phyloP scores from a whole-genome alignment of 2,113 vertebrate genomes.

The Datnioides undecimradiatus region DNA sequence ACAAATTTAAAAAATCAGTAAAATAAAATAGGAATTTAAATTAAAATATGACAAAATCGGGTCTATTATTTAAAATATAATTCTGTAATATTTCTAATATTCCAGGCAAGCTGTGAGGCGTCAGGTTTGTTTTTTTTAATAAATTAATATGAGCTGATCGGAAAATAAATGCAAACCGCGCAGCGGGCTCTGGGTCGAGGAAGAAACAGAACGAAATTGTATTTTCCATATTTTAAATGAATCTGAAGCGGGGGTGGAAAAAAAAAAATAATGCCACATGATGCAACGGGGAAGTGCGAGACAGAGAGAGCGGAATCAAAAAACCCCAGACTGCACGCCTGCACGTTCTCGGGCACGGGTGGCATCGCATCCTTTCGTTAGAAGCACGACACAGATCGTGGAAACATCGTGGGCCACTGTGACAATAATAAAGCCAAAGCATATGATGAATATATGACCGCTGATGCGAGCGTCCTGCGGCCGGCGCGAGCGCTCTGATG shows the following conservation, averaged over 20 bases:
- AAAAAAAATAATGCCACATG: slow-evolving; percentile 4
- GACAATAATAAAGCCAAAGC: slow-evolving; percentile 17
- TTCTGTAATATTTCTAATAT: too few species aligned
- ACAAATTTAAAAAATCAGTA: not conserved
- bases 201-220: not conserved
- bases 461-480: slow-evolving; percentile 2
- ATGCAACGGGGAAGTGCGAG: slow-evolving; percentile 14
- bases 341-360: not conserved
- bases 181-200: not conserved
- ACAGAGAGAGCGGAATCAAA: slow-evolving; percentile 38
- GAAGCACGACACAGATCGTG: slow-evolving; percentile 39
- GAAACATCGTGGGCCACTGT: slow-evolving; percentile 52
- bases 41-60: too few species aligned
- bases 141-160: not conserved
- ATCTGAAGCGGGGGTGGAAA: not conserved
- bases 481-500: not conserved
- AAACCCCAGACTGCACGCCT: slow-evolving; percentile 17
- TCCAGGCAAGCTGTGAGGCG: not conserved
- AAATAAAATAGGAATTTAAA: not conserved
- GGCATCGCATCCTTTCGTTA: not conserved
- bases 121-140: not conserved
- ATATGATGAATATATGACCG: not conserved
- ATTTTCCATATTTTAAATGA: slow-evolving; percentile 18
- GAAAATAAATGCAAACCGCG: slow-evolving; percentile 21
- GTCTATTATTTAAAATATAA: too few species aligned